Conservation (phyloP, 2,113 vertebrate genomes). For the Clarias gariepinus region DNA sequence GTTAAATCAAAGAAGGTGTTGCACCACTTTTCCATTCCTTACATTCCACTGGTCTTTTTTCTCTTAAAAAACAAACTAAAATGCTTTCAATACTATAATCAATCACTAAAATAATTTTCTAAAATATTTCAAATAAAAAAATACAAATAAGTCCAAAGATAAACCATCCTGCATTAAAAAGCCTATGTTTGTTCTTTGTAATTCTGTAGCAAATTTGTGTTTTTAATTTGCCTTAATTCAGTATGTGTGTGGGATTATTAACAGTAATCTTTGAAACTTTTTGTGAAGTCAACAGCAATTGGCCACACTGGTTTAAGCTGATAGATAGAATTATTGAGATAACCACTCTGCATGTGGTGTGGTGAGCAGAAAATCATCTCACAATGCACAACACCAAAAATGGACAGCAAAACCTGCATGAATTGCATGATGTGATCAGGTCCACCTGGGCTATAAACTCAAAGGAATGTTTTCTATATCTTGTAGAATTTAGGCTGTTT, state of each 20-base stretch:
- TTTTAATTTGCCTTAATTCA: neutral
- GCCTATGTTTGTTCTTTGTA: too few species aligned
- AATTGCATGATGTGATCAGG: too few species aligned
- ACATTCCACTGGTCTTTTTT: conserved; percentile 49
- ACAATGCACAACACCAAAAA: too few species aligned
- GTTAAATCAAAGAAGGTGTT: conserved; percentile 60
- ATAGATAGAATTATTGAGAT: too few species aligned
- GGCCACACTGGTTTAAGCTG: too few species aligned
- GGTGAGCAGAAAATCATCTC: too few species aligned
- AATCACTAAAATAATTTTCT: neutral
- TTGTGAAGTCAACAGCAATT: too few species aligned
- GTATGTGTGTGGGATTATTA: neutral
- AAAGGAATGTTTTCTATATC: too few species aligned
- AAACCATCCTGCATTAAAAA: neutral
- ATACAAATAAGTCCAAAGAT: neutral
- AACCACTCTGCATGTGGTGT: too few species aligned
- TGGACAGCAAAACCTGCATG: too few species aligned
- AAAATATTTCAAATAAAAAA: neutral
- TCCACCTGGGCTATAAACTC: too few species aligned
- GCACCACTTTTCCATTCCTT: conserved; percentile 53
- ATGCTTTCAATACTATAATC: neutral
- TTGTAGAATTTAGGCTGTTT: too few species aligned
- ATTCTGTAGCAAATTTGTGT: neutral
- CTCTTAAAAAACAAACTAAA: neutral
- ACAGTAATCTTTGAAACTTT: neutral